phyloP scores from a whole-genome alignment of 2,113 vertebrate species.

The Cochlearius cochlearius region DNA sequence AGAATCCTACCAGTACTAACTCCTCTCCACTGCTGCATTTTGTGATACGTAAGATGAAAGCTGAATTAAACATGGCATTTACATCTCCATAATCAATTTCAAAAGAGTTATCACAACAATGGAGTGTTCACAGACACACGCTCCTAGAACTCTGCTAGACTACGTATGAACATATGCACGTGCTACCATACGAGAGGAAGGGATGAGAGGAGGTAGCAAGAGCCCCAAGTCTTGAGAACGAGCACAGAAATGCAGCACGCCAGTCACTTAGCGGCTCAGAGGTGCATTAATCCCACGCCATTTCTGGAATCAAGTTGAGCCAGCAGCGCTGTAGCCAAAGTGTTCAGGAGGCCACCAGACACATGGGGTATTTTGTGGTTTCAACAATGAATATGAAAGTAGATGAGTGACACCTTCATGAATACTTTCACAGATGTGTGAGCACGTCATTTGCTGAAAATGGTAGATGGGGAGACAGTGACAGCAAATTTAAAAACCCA shows the following conservation, averaged over 20 bases:
- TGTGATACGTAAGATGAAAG: not conserved
- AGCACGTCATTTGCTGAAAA: not conserved
- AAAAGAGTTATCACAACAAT: not conserved
- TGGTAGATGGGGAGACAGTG: not conserved
- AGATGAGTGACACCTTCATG: not conserved
- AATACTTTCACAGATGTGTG: not conserved
- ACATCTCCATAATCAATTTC: not conserved
- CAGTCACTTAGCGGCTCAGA: not conserved
- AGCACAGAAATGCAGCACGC: not conserved
- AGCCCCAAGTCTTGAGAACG: not conserved
- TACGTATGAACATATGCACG: accelerated
- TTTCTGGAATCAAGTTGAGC: not conserved
- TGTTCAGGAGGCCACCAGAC: not conserved
- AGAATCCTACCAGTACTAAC: not conserved
- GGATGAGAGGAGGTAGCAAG: not conserved
- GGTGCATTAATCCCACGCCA: not conserved
- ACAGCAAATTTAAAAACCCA: not conserved
- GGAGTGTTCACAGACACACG: accelerated
- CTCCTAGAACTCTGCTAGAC: not conserved
- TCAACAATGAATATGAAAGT: not conserved
- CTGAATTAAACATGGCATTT: not conserved
- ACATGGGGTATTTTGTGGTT: not conserved
- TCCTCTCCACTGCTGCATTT: not conserved
- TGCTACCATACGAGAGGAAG: not conserved
- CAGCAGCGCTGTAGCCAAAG: not conserved